Percentiles rank a stretch among this genome's conserved stretches.
These are phyloP conservation scores for Nansenia antarctica DNA, from an alignment of 2,113 vertebrate genomes.

Conservation along the genomic window DNA sequence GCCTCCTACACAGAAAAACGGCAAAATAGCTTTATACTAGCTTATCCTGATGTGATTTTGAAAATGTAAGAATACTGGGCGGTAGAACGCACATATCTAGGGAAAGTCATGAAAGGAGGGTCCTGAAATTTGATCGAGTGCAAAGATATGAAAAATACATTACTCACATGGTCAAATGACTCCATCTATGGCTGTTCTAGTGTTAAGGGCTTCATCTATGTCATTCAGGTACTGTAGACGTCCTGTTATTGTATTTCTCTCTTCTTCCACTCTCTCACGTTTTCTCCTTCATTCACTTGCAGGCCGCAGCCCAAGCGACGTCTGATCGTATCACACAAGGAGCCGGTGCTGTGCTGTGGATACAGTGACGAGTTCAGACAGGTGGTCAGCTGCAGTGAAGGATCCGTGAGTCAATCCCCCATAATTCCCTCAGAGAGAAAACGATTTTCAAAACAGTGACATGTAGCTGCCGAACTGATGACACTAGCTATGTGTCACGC, in stretches of 20 bases:
- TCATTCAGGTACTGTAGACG: neutral
- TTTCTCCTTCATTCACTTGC: neutral
- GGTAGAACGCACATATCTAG: too few relatives aligned
- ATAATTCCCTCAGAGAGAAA: neutral
- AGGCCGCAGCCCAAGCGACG: conserved; percentile 60
- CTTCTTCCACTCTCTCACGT: conserved; percentile 10
- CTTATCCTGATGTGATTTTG: too few relatives aligned
- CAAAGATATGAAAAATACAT: too few relatives aligned
- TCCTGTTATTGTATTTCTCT: neutral
- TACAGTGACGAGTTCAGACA: conserved; percentile 76
- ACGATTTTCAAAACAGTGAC: neutral
- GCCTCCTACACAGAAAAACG: too few relatives aligned
- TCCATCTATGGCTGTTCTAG: neutral
- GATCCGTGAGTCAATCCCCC: conserved; percentile 71
- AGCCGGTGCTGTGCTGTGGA: conserved; percentile 75
- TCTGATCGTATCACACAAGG: conserved; percentile 70
- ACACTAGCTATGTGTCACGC: too few relatives aligned
- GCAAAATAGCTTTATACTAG: too few relatives aligned
- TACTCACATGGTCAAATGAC: too few relatives aligned
- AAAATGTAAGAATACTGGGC: too few relatives aligned
- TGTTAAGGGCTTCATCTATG: neutral
- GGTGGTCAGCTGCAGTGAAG: conserved; percentile 79
- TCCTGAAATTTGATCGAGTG: too few relatives aligned
- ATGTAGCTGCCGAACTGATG: neutral
- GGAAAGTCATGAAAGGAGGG: too few relatives aligned